Evolutionary conservation across 1,140 invertebrate species (phyloP).

Genomic region (Saccostrea cuccullata): DNA sequence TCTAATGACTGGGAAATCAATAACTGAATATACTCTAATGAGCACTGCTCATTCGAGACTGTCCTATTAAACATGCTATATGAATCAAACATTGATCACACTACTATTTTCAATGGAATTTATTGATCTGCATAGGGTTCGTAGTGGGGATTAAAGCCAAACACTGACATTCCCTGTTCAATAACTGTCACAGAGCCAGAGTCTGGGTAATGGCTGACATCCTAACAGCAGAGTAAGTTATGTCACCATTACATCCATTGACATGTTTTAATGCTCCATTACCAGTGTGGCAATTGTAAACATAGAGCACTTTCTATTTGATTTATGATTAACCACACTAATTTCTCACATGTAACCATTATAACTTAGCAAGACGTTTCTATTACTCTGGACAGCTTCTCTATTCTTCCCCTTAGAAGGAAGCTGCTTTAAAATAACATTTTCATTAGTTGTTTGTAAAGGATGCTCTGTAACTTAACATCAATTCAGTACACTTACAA

Average conservation of each 20-base stretch:
- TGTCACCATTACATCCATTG: conserved; percentile 23
- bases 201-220: neutral
- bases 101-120: conserved; percentile 21
- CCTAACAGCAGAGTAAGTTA: neutral
- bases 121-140: conserved; percentile 11
- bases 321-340: neutral
- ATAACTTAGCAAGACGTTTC: neutral
- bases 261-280: conserved; percentile 35
- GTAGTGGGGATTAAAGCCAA: neutral
- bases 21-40: conserved; percentile 28
- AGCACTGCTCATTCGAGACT: conserved; percentile 7
- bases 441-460: neutral
- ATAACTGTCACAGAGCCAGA: neutral
- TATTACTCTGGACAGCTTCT: neutral
- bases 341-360: neutral
- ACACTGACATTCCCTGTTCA: neutral
- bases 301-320: neutral
- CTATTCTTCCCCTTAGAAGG: neutral
- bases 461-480: neutral
- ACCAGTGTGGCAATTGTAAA: neutral
- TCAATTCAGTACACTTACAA: conserved; percentile 68
- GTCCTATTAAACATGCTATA: neutral
- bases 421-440: neutral
- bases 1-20: conserved; percentile 23
- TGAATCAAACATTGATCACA: conserved; percentile 24